phyloP scores from a whole-genome alignment of 2,797 vertebrate species.

The Enteromius paludinosus region DNA sequence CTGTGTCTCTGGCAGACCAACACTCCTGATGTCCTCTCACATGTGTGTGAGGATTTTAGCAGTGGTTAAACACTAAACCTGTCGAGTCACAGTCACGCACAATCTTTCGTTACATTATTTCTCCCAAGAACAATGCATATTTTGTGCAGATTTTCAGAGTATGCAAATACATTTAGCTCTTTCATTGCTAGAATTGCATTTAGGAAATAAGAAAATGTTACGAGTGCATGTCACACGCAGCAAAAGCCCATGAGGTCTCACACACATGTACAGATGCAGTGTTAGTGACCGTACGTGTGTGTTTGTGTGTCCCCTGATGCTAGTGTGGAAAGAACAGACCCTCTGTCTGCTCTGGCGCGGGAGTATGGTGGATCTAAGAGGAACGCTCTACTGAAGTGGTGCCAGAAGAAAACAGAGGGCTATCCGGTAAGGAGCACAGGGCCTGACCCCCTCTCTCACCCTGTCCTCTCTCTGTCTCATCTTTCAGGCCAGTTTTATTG shows the following conservation, averaged over 20 bases:
- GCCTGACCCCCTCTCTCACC: constrained; percentile 53
- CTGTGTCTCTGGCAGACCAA: background rate
- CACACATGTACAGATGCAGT: constrained; percentile 38
- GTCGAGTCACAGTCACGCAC: background rate
- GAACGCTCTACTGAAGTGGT: constrained; percentile 97
- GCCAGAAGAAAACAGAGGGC: constrained; percentile 97
- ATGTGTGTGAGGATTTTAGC: constrained; percentile 31
- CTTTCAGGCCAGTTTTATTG: constrained; percentile 16
- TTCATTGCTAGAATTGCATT: background rate
- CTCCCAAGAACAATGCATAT: background rate
- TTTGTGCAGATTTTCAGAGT: background rate
- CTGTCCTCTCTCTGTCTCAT: background rate
- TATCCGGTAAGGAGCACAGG: constrained; percentile 87
- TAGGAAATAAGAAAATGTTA: background rate
- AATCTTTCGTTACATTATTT: background rate
- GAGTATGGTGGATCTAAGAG: constrained; percentile 97
- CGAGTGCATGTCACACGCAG: background rate
- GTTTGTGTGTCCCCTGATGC: constrained; percentile 70
- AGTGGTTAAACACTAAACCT: background rate
- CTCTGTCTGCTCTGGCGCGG: constrained; percentile 91
- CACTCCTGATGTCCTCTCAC: background rate
- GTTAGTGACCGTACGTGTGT: constrained; percentile 50
- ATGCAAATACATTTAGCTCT: background rate
- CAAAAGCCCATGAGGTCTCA: constrained; percentile 8
- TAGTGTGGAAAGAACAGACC: constrained; percentile 97